These are phyloP conservation scores for Tokudaia tokunoshimensis DNA, from an alignment of 2,797 vertebrate species.

Conservation along the genomic window DNA sequence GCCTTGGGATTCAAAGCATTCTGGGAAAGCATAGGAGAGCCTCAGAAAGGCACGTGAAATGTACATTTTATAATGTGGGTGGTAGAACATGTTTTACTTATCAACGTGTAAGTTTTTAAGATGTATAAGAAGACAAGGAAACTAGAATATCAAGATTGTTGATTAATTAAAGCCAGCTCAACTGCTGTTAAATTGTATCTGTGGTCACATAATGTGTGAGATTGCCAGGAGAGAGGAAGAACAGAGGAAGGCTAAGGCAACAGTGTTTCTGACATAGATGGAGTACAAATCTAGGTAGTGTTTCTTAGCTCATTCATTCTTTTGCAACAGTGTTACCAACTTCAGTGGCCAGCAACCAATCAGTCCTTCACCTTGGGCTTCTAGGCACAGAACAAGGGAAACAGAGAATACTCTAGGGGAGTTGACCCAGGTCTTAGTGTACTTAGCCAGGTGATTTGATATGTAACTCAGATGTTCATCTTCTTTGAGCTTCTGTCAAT, in stretches of 20 bases:
- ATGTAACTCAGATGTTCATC: neutral
- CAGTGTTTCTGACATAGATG: neutral
- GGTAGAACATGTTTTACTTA: conserved; percentile 2
- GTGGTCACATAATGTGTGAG: neutral
- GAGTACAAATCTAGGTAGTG: neutral
- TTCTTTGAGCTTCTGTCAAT: conserved; percentile 11
- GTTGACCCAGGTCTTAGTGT: neutral
- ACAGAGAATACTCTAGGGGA: neutral
- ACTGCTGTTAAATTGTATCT: neutral
- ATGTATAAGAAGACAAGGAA: neutral
- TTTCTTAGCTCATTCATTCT: neutral
- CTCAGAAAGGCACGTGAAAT: conserved; percentile 25
- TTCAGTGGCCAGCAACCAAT: neutral
- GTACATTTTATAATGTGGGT: neutral
- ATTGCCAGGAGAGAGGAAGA: neutral
- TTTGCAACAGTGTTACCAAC: neutral
- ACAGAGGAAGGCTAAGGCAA: neutral
- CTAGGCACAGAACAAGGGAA: neutral
- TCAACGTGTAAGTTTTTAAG: conserved; percentile 1
- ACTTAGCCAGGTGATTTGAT: neutral
- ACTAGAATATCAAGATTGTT: conserved; percentile 20
- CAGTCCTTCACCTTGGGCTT: neutral
- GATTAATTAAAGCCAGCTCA: conserved; percentile 11
- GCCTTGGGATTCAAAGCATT: conserved; percentile 43
- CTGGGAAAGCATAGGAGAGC: conserved; percentile 26